Percentiles rank a stretch among this genome's conserved stretches.
Evolutionary conservation across 2,888 invertebrate genomes (phyloP).

Genomic region (Nemoura dubitans): DNA sequence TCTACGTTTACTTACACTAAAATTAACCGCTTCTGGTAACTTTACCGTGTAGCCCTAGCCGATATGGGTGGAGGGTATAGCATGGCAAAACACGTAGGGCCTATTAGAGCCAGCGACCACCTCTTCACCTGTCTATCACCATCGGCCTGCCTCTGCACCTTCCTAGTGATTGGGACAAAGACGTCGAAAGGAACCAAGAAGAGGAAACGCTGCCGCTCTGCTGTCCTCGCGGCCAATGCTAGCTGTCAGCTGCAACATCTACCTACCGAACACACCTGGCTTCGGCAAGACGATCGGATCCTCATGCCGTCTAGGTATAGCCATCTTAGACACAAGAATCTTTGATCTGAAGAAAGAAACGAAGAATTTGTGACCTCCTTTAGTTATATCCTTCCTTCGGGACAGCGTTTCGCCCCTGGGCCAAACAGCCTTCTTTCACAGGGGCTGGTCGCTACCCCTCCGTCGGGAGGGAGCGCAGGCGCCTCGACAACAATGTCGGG

Average conservation of each 20-base stretch:
- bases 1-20: not conserved
- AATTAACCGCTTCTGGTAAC: constrained; percentile 23
- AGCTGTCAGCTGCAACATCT: constrained; percentile 35
- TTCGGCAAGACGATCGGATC: constrained; percentile 8
- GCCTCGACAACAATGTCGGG: not conserved
- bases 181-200: constrained; percentile 16
- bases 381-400: constrained; percentile 34
- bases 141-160: constrained; percentile 33
- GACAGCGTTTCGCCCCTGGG: constrained; percentile 25
- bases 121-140: constrained; percentile 40
- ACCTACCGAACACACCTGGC: constrained; percentile 30
- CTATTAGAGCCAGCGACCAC: constrained; percentile 1
- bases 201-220: constrained; percentile 14
- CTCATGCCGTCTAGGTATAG: not conserved
- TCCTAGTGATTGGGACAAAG: constrained; percentile 41
- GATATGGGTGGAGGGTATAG: not conserved
- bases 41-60: not conserved
- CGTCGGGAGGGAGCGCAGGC: not conserved
- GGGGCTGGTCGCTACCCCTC: not conserved
- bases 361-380: constrained; percentile 42
- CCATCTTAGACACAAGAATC: constrained; percentile 30
- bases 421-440: constrained; percentile 17
- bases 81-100: not conserved
- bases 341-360: constrained; percentile 33
- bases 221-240: constrained; percentile 14